phyloP scores from a whole-genome alignment of 1,140 invertebrate genomes.

The Rhizoglyphus robini region DNA sequence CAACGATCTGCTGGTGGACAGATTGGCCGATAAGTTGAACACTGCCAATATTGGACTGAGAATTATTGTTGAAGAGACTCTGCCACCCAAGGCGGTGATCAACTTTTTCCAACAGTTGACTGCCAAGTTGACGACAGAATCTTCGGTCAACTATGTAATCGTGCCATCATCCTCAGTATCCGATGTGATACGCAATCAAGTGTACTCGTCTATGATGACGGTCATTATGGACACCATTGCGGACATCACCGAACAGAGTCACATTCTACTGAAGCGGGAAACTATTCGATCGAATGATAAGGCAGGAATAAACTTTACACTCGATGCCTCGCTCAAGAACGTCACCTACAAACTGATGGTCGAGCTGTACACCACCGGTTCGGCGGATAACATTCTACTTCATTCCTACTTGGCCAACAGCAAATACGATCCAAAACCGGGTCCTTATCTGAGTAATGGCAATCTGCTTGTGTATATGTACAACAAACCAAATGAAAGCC shows the following conservation, averaged over 20 bases:
- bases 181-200: not conserved
- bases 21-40: not conserved
- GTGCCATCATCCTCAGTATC: not conserved
- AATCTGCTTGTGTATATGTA: not conserved
- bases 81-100: not conserved
- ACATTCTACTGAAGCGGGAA: not conserved
- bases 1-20: not conserved
- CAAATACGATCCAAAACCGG: no score
- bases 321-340: not conserved
- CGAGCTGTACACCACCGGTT: not conserved
- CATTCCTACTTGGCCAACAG: no score
- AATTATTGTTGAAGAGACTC: not conserved
- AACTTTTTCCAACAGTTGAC: not conserved
- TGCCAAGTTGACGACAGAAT: not conserved
- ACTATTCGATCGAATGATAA: not conserved
- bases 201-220: not conserved
- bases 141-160: not conserved
- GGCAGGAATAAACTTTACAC: not conserved
- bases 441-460: no score
- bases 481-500: not conserved
- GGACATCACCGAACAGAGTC: not conserved
- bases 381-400: not conserved
- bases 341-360: not conserved
- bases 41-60: not conserved
- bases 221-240: not conserved